These are phyloP conservation scores for Axea sp. DNA, from an alignment of 2,888 invertebrate species.

Conservation along the genomic window DNA sequence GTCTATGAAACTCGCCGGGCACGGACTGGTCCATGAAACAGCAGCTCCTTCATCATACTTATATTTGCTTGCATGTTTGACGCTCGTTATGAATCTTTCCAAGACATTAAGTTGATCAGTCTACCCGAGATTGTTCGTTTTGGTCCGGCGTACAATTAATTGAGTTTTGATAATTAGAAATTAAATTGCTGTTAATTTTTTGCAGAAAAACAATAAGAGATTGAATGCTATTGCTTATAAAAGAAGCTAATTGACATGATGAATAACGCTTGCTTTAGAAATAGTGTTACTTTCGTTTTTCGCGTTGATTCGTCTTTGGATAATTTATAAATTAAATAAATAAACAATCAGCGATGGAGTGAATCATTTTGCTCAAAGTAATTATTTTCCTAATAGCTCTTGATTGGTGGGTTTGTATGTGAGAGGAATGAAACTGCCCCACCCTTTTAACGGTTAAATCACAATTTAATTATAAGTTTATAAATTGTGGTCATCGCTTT, in stretches of 20 bases:
- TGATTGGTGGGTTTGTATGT: no score
- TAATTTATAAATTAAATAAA: no score
- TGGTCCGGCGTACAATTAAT: conserved; percentile 13
- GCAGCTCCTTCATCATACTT: conserved; percentile 56
- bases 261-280: conserved; percentile 3
- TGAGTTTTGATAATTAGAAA: conserved; percentile 39
- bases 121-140: conserved; percentile 49
- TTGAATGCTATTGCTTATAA: conserved; percentile 3
- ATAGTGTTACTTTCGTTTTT: conserved; percentile 19
- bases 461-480: no score
- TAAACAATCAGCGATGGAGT: no score
- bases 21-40: conserved; percentile 60
- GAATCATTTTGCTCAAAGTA: no score
- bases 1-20: conserved; percentile 36
- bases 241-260: conserved; percentile 31
- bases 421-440: no score
- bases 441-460: no score
- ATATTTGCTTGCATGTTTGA: conserved; percentile 64
- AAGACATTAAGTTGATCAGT: conserved; percentile 61
- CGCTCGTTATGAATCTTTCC: conserved; percentile 57
- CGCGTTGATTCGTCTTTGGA: not conserved
- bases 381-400: no score
- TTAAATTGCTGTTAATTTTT: conserved; percentile 14
- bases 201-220: conserved; percentile 8
- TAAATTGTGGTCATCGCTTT: no score